phyloP scores from a whole-genome alignment of 2,113 vertebrate genomes.

The Trichechus manatus region DNA sequence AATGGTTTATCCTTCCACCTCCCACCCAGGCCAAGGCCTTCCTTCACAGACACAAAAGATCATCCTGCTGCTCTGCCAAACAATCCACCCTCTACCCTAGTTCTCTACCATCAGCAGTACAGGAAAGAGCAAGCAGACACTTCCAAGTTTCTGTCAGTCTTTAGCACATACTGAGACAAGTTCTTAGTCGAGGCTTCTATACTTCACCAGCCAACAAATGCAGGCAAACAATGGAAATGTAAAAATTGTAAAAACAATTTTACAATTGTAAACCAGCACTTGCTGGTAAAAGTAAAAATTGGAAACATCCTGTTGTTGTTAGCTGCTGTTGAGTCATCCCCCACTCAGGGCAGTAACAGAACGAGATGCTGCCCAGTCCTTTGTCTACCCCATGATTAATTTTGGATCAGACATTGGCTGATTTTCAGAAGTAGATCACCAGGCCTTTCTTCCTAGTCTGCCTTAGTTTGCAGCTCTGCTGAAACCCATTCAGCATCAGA shows the following conservation, averaged over 20 bases:
- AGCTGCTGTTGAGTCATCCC: background rate
- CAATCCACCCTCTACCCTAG: too few species aligned
- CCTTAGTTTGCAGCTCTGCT: background rate
- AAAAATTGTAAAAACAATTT: too few species aligned
- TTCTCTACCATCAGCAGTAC: background rate
- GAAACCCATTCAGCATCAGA: background rate
- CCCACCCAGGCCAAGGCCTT: background rate
- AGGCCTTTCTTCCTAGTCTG: background rate
- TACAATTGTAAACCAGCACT: too few species aligned
- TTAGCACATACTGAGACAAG: background rate
- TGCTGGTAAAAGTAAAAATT: background rate
- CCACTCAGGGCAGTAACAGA: background rate
- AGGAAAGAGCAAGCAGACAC: background rate
- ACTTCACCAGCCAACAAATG: background rate
- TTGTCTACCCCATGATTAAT: background rate
- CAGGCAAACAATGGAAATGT: background rate
- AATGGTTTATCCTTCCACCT: background rate
- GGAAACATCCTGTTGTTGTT: background rate
- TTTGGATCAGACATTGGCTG: too few species aligned
- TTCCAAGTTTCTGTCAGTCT: background rate
- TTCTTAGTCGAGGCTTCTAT: background rate
- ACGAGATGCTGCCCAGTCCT: background rate
- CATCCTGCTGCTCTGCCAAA: too few species aligned
- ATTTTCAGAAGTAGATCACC: too few species aligned
- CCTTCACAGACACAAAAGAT: background rate